phyloP scores from a whole-genome alignment of 23 tunicate species.

The Diplosoma virens region DNA sequence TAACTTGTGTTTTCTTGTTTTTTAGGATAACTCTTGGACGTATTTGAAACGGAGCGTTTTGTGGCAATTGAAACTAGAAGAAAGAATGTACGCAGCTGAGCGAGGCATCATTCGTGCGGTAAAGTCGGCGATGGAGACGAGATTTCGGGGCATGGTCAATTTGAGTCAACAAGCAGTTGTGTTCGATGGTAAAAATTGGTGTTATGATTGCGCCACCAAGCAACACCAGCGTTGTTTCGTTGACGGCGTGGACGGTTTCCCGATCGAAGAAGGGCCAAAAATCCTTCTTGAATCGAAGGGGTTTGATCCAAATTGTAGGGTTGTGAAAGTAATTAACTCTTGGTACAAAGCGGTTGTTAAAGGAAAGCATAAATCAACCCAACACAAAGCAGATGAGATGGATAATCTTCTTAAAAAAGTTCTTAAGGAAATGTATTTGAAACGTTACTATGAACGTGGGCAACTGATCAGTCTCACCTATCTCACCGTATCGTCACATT shows the following conservation, averaged over 20 bases:
- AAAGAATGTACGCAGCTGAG: not conserved
- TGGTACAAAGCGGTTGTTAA: not conserved
- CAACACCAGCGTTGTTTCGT: not conserved
- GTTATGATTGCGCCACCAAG: slow-evolving; percentile 8
- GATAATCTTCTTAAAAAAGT: not conserved
- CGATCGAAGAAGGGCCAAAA: not conserved
- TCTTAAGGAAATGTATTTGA: slow-evolving; percentile 8
- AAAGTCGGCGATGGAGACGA: slow-evolving; percentile 3
- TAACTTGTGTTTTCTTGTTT: not conserved
- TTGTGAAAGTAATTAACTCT: slow-evolving; percentile 1
- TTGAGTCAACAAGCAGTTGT: not conserved
- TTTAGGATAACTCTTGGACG: not conserved
- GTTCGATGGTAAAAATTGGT: not conserved
- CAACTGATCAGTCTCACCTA: not conserved
- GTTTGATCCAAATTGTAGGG: not conserved
- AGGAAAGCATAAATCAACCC: not conserved
- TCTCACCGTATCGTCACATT: not conserved
- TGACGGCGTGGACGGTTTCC: not conserved
- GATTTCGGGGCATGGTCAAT: not conserved
- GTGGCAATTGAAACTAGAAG: not conserved
- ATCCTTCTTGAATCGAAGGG: not conserved
- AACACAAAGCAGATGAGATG: slow-evolving; percentile 6
- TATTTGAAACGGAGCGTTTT: not conserved
- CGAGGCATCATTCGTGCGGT: not conserved
- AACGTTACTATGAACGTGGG: slow-evolving; percentile 9